These are phyloP conservation scores for Tenthredo notha DNA, from an alignment of 2,888 invertebrate species.

Conservation along the genomic window DNA sequence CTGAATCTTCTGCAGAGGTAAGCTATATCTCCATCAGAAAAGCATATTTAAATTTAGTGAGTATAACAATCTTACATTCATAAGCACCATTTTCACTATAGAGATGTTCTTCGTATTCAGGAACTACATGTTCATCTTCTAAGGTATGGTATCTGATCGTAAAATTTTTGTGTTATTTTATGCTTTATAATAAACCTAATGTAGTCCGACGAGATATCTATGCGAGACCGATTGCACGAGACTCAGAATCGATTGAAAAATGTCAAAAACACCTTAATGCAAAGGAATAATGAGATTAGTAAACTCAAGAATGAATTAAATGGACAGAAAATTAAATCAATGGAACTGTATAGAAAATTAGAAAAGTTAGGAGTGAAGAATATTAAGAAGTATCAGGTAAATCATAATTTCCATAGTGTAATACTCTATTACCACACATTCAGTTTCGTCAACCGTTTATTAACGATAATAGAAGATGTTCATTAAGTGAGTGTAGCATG, in stretches of 20 bases:
- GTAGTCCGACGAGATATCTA: constrained; percentile 2
- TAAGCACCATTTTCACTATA: constrained; percentile 22
- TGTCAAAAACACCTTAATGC: neutral
- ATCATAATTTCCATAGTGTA: neutral
- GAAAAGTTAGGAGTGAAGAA: constrained; percentile 9
- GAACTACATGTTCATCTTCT: constrained; percentile 33
- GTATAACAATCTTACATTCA: neutral
- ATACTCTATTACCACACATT: neutral
- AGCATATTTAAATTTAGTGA: constrained; percentile 11
- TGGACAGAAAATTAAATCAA: constrained; percentile 23
- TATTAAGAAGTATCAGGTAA: neutral
- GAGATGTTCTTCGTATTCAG: constrained; percentile 41
- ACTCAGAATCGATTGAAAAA: constrained; percentile 36
- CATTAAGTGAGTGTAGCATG: neutral
- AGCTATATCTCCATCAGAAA: constrained; percentile 9
- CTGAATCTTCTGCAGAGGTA: constrained; percentile 46
- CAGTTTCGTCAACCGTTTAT: neutral
- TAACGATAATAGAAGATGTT: neutral
- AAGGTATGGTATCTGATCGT: constrained; percentile 22
- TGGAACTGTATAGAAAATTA: constrained; percentile 8
- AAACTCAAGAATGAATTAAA: constrained; percentile 43
- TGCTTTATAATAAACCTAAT: neutral
- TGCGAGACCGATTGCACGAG: constrained; percentile 38
- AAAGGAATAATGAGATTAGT: constrained; percentile 6
- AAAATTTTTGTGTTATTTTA: neutral